These are phyloP conservation scores for Eudyptes chrysolophus DNA, from an alignment of 2,113 vertebrate genomes.

Conservation along the genomic window DNA sequence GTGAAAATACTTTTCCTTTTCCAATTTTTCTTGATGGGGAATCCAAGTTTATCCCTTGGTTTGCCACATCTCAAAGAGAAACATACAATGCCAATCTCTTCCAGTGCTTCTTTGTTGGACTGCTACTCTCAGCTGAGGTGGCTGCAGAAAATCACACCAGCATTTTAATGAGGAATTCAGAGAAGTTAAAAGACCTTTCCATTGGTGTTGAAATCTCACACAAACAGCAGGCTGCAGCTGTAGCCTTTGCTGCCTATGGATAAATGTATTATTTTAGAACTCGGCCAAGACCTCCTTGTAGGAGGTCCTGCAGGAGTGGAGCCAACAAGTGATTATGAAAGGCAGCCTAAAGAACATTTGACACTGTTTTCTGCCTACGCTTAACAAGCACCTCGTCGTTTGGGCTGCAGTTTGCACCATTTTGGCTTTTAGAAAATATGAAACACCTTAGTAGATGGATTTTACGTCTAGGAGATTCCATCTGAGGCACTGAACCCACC, in stretches of 20 bases:
- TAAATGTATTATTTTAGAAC: constrained; percentile 53
- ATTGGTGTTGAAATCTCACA: constrained; percentile 46
- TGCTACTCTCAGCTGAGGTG: background rate
- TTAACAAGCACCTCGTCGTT: constrained; percentile 53
- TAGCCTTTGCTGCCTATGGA: constrained; percentile 37
- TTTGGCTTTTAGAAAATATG: constrained; percentile 65
- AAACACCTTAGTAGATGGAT: constrained; percentile 67
- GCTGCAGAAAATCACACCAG: constrained; percentile 20
- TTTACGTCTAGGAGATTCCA: constrained; percentile 62
- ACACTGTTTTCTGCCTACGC: constrained; percentile 50
- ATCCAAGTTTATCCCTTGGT: background rate
- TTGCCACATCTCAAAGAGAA: constrained; percentile 11
- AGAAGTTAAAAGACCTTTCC: constrained; percentile 50
- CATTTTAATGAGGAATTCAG: constrained; percentile 47
- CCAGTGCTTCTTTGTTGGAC: background rate
- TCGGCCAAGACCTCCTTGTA: constrained; percentile 45
- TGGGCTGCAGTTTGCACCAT: constrained; percentile 42
- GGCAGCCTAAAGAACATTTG: constrained; percentile 51
- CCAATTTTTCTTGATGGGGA: background rate
- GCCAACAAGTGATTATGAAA: constrained; percentile 56
- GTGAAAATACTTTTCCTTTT: background rate
- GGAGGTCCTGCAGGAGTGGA: constrained; percentile 24
- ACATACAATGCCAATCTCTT: background rate
- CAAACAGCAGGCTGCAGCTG: constrained; percentile 49
- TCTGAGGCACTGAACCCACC: constrained; percentile 57